Percentiles rank a stretch among this genome's conserved stretches.
Conservation (phyloP, 1,140 invertebrate species). For the Doryteuthis pealeii region DNA sequence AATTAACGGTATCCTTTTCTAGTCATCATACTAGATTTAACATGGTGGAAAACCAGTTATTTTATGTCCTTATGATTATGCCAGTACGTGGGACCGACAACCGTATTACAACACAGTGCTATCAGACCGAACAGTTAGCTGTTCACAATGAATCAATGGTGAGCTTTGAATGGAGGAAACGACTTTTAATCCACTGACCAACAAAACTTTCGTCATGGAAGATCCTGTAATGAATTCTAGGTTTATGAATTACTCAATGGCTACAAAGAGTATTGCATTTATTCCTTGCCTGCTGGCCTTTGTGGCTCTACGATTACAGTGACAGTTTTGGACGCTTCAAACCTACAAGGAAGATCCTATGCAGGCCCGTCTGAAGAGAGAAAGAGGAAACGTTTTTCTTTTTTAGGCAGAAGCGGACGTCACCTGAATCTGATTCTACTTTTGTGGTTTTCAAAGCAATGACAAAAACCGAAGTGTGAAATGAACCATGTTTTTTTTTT, state of each 20-base stretch:
- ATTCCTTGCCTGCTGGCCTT: conserved; percentile 59
- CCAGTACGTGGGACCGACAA: conserved; percentile 62
- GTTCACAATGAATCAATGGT: conserved; percentile 56
- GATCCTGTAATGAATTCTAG: conserved; percentile 64
- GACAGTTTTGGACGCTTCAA: conserved; percentile 61
- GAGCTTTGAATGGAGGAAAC: conserved; percentile 58
- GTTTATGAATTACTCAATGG: conserved; percentile 61
- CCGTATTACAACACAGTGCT: conserved; percentile 62
- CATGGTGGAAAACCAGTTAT: conserved; percentile 69
- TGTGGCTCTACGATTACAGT: conserved; percentile 61
- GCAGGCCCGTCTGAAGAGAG: conserved; percentile 52
- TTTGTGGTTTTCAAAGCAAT: conserved; percentile 7
- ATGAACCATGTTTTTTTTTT: too few species aligned
- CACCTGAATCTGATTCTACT: background rate
- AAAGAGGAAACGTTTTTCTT: conserved; percentile 32
- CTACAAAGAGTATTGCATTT: conserved; percentile 62
- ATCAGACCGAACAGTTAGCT: conserved; percentile 54
- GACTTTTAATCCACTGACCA: conserved; percentile 57
- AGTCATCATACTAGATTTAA: conserved; percentile 66
- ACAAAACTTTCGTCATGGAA: conserved; percentile 51
- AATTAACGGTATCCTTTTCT: conserved; percentile 67
- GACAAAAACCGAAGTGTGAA: conserved; percentile 2
- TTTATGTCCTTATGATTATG: conserved; percentile 63
- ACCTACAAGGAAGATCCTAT: conserved; percentile 50
- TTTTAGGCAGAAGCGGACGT: conserved; percentile 2